Base-by-base conservation (phyloP, 2,797 vertebrate genomes). In the Leptoclinus maculatus region DNA sequence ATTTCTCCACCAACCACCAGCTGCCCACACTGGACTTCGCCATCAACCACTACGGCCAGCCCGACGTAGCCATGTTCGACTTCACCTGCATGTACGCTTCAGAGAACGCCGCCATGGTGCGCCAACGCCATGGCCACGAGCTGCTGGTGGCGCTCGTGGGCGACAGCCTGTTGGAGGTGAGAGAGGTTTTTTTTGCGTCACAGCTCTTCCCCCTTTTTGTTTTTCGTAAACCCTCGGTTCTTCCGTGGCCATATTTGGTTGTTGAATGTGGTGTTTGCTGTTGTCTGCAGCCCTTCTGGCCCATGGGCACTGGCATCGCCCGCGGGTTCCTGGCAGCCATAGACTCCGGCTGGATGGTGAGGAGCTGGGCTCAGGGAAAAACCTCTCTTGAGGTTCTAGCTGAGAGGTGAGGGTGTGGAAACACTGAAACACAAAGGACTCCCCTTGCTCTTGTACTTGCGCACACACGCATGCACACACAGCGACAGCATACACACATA, bases 51-150 rank as follows among this genome's bases (percentile, higher is more conserved):
- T 99, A 99, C 0, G 98, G 98, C 32, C 98, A 99, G 93, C 98
- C 98, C 0, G 98, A 99, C 0, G 98, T 99, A 38, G 98, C 98
- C 90, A 99, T 99, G 98, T 99, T 99, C 32, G 98, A 99, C 93
- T 99, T 99, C 91, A 99, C 98, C 0, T 99, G 98, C 92, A 99
- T 99, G 98, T 99, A 99, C 0, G 98, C 98, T 0, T 99, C 98
- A 0, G 98, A 99, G 92, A 99, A 99, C 0, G 98, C 98, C 0
- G 98, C 98, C 2, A 93, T 99, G 87, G 96, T 99, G 80, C 96
- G 98, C 38, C 97, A 99, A 80, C 96, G 97, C 78, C 93, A 95
- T 0, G 96, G 96, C 19, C 97, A 99, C 87, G 94, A 96, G 84
- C 90, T 99, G 27, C 94, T 99, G 19, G 97, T 99, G 88, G 96